phyloP scores from a whole-genome alignment of 2,797 vertebrate genomes.

The Rhinichthys osculus region DNA sequence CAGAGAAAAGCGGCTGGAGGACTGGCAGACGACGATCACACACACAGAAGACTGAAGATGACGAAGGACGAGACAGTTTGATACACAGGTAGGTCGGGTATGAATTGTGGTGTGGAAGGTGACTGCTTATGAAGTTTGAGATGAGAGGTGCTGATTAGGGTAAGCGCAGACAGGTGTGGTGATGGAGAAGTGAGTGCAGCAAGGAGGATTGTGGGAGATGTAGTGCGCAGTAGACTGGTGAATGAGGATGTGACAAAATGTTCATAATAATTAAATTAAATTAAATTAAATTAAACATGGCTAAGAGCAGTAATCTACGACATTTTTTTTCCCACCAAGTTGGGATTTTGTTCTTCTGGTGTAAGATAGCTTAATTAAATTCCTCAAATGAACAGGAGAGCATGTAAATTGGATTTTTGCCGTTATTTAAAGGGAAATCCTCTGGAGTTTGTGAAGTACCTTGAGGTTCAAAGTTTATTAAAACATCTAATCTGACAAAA shows the following conservation, averaged over 20 bases:
- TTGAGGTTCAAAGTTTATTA: conserved; percentile 60
- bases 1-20: no score
- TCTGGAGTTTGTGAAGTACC: conserved; percentile 33
- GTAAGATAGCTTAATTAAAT: conserved; percentile 37
- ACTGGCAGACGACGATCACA: no score
- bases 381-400: conserved; percentile 17
- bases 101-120: neutral
- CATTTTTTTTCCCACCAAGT: neutral
- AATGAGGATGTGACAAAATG: neutral
- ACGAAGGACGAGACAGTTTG: no score
- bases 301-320: neutral
- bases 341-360: conserved; percentile 26
- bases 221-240: no score
- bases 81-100: no score
- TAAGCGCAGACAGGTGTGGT: neutral
- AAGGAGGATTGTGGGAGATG: neutral
- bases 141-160: neutral
- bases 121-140: neutral
- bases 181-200: neutral
- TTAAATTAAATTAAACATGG: neutral
- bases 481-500: conserved; percentile 57
- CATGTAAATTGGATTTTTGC: conserved; percentile 45
- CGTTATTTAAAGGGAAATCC: conserved; percentile 26
- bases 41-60: no score
- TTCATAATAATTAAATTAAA: neutral